These are phyloP conservation scores for Propithecus coquereli DNA, from an alignment of 2,113 vertebrate species.

Conservation along the genomic window DNA sequence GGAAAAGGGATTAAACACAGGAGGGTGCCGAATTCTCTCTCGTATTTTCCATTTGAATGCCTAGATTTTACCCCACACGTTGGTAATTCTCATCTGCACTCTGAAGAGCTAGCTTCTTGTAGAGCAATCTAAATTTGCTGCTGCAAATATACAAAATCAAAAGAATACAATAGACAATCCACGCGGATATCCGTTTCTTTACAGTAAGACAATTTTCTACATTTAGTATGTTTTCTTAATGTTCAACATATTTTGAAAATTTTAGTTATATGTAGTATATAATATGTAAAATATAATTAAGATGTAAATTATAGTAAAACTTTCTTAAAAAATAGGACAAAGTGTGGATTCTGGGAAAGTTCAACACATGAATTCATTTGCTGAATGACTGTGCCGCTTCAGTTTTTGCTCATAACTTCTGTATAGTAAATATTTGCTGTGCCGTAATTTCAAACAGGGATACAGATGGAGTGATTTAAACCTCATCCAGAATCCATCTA, in stretches of 20 bases:
- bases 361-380: neutral
- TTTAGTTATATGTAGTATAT: neutral
- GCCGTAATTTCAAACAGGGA: neutral
- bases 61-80: neutral
- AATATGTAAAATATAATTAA: neutral
- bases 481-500: neutral
- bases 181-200: neutral
- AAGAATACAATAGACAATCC: neutral
- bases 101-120: neutral
- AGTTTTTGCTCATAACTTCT: neutral
- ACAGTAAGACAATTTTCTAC: neutral
- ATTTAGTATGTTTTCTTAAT: neutral
- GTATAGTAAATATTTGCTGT: neutral
- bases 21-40: neutral
- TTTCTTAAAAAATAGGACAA: neutral
- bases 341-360: neutral
- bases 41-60: neutral
- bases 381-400: neutral
- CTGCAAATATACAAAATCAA: neutral
- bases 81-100: neutral
- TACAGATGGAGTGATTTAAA: constrained; percentile 35
- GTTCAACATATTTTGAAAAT: neutral
- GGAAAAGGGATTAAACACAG: neutral
- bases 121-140: neutral
- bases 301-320: neutral